Evolutionary conservation across 2,797 vertebrate genomes (phyloP).

Genomic region (Coregonus suidteri): DNA sequence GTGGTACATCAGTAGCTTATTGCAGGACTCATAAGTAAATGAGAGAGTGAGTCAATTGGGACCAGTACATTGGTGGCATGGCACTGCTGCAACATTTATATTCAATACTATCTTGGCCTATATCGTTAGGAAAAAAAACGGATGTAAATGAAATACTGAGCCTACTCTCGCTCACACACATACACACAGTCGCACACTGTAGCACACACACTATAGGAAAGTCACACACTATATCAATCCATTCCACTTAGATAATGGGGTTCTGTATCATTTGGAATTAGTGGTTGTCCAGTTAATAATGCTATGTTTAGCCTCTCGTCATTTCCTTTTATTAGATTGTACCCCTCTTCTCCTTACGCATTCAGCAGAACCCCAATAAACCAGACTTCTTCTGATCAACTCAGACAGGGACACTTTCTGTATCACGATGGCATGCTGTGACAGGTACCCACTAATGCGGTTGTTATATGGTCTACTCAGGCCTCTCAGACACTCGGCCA

Average conservation of each 20-base stretch:
- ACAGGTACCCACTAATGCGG: not conserved
- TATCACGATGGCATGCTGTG: not conserved
- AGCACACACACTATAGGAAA: not conserved
- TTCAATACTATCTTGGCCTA: not conserved
- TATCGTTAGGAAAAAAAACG: not conserved
- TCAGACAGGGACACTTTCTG: not conserved
- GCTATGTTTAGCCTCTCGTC: not conserved
- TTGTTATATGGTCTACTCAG: not conserved
- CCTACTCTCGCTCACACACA: too few relatives aligned
- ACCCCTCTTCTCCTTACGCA: not conserved
- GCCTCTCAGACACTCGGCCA: not conserved
- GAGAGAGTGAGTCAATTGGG: not conserved
- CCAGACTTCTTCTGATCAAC: not conserved
- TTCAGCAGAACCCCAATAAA: not conserved
- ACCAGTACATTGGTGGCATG: not conserved
- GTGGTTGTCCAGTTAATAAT: not conserved
- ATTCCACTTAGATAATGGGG: too few relatives aligned
- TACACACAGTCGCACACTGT: not conserved
- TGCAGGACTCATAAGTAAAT: not conserved
- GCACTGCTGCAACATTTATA: not conserved
- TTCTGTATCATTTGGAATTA: not conserved
- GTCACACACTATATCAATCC: too few relatives aligned
- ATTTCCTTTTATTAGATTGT: not conserved
- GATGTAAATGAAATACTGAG: not conserved
- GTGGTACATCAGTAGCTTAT: not conserved